phyloP scores from a whole-genome alignment of 2,888 invertebrate species.

The Mythimna vitellina region DNA sequence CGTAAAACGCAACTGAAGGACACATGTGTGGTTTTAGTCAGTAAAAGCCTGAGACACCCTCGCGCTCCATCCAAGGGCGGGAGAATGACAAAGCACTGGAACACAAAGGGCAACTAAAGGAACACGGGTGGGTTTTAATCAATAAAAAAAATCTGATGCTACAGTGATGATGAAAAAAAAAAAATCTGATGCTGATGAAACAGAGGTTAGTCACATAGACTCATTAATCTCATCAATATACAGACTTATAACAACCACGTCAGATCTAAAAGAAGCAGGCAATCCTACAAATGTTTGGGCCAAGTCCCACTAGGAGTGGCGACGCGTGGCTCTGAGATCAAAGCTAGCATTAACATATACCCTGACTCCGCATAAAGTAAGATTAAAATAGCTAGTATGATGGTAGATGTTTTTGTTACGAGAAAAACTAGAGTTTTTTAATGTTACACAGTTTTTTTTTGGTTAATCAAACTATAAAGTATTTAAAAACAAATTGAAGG shows the following conservation, averaged over 20 bases:
- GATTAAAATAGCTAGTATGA: constrained; percentile 40
- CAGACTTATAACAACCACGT: constrained; percentile 12
- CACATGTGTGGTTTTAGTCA: no score
- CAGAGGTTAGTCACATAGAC: no score
- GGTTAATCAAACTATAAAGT: not conserved
- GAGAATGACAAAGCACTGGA: no score
- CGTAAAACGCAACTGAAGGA: no score
- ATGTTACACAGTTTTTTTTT: not conserved
- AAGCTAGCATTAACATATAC: constrained; percentile 72
- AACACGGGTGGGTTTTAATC: no score
- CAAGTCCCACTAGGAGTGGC: constrained; percentile 47
- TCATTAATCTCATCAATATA: constrained; percentile 7
- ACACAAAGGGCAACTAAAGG: no score
- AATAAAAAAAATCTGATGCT: no score
- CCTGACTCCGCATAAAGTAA: constrained; percentile 74
- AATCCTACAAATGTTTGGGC: constrained; percentile 58
- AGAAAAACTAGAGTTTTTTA: constrained; percentile 9
- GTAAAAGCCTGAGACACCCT: no score
- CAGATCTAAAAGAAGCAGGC: constrained; percentile 26
- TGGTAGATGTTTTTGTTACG: constrained; percentile 39
- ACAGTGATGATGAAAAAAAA: no score
- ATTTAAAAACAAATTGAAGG: not conserved
- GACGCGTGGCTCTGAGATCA: constrained; percentile 75
- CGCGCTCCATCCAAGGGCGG: no score
- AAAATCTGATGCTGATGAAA: no score